Base-by-base conservation (phyloP, 2,113 vertebrate genomes). In the Quiscalus mexicanus region DNA sequence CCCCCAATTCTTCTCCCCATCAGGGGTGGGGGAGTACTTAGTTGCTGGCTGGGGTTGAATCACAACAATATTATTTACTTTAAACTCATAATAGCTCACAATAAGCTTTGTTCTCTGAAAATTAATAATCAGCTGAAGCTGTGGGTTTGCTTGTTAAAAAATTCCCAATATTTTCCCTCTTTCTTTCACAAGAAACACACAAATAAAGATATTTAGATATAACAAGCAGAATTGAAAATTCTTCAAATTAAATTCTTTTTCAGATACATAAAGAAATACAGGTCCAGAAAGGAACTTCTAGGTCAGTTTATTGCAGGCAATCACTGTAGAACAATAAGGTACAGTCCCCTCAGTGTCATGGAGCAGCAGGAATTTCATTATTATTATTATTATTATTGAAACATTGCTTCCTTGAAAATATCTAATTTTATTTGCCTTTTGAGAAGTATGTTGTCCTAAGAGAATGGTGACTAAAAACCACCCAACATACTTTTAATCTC, bases 11-110 rank as follows among this genome's bases (percentile, higher is more conserved):
- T 55, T 53, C n/a, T 62, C 14, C 13, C 13, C 14, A 23, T 13
- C 1, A 11, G 4, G 21, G 4, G n/a, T 0, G 0, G 16, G 11
- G 8, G 5, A 55, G 21, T 41, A 47, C 25, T 68, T 47, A 47
- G 11, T 19, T 47, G 7, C 55, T 62, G 47, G 11, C 17, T 62
- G 70, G 25, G 12, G 5, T 35, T 62, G 56, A 69, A 49, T 53
- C 55, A 68, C 17, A 69, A 23, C 39, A 47, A 22, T 39, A 59
- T 9, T 79, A 20, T 80, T 82, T 87, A 63, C 20, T 86, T 91
- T 5, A 2, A 83, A 80, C 9, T 73, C 45, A 52, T 50, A 85
- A 65, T 49, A 22, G n/a, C 17, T 81, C 5, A 1, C 33, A 88
- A 33, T 41, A 80, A 83, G 30, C 22, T 91, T 87, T 62, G 23